These are phyloP conservation scores for Liodrosophila aerea DNA, from an alignment of 2,888 invertebrate species.

Conservation along the genomic window DNA sequence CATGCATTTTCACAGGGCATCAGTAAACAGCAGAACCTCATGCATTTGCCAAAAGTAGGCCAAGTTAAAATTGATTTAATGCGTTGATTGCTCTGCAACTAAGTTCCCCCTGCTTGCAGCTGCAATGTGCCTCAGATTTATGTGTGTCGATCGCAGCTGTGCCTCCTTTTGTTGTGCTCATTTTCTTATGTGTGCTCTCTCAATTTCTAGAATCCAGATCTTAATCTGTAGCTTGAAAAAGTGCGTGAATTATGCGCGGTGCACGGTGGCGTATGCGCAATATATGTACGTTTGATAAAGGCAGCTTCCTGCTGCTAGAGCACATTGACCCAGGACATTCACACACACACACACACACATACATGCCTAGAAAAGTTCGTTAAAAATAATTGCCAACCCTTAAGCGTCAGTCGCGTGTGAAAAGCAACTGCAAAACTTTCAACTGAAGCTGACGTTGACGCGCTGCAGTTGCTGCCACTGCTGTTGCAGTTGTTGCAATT, in stretches of 20 bases:
- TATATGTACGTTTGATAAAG: constrained; percentile 9
- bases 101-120: constrained; percentile 25
- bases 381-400: constrained; percentile 71
- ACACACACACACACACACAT: constrained; percentile 4
- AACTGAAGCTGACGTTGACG: constrained; percentile 26
- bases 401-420: constrained; percentile 41
- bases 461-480: neutral
- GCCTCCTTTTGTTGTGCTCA: constrained; percentile 30
- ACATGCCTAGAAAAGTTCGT: constrained; percentile 50
- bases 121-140: constrained; percentile 53
- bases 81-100: constrained; percentile 61
- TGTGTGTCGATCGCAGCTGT: constrained; percentile 48
- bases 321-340: constrained; percentile 64
- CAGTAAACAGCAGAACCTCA: constrained; percentile 1
- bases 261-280: constrained; percentile 55
- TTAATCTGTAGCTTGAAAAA: constrained; percentile 30
- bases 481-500: neutral
- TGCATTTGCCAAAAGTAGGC: constrained; percentile 66
- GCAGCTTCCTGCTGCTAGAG: constrained; percentile 22
- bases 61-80: constrained; percentile 81
- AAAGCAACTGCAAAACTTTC: constrained; percentile 33
- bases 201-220: too few species aligned
- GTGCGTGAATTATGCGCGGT: constrained; percentile 12
- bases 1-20: too few species aligned
- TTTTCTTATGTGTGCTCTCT: constrained; percentile 18